Percentiles rank a stretch among this genome's conserved stretches.
phyloP scores from a whole-genome alignment of 2,888 invertebrate species.

The Idaea straminata region DNA sequence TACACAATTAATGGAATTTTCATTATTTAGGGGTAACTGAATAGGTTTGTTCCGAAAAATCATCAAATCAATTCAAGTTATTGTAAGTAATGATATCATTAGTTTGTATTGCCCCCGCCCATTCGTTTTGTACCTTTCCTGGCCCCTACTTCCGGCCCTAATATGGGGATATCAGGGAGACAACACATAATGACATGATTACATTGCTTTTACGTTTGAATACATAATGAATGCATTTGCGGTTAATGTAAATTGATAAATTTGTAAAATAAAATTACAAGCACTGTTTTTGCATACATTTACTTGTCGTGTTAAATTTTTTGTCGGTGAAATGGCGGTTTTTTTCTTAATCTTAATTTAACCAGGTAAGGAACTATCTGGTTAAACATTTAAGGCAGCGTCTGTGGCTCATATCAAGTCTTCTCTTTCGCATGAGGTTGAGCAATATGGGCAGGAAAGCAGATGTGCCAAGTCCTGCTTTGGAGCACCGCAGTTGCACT shows the following conservation, averaged over 20 bases:
- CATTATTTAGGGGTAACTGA: not conserved
- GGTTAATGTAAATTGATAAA: not conserved
- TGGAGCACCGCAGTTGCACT: no score
- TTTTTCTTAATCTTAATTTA: no score
- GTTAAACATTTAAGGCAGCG: no score
- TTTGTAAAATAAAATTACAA: not conserved
- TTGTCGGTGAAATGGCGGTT: no score
- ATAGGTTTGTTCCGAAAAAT: not conserved
- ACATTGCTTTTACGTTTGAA: not conserved
- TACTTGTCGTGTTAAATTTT: not conserved
- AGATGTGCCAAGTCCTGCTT: no score
- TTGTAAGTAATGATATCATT: slow-evolving; percentile 63
- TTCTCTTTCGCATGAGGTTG: no score
- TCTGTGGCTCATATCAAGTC: no score
- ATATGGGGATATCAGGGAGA: slow-evolving; percentile 40
- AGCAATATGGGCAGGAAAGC: no score
- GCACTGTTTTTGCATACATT: not conserved
- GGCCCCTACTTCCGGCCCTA: slow-evolving; percentile 52
- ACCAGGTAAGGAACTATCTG: no score
- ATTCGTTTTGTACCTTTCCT: slow-evolving; percentile 70
- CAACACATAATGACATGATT: slow-evolving; percentile 15
- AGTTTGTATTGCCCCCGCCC: slow-evolving; percentile 60
- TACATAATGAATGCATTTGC: not conserved
- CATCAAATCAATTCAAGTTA: slow-evolving; percentile 9
- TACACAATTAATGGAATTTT: no score